These are phyloP conservation scores for Crocidura indochinensis DNA, from an alignment of 2,797 vertebrate genomes.

Conservation along the genomic window DNA sequence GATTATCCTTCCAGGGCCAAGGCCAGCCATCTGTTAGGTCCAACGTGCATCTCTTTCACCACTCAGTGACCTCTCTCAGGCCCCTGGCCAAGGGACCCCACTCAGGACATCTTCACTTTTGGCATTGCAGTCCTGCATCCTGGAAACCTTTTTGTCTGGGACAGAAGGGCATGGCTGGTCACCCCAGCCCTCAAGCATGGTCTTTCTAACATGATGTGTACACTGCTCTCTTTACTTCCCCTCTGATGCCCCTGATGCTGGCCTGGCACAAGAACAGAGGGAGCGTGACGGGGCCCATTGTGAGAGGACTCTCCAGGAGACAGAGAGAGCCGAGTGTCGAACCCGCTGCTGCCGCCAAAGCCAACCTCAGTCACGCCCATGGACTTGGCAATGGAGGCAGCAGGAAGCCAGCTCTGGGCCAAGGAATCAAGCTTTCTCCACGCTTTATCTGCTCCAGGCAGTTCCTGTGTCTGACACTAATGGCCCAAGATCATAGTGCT, in stretches of 20 bases:
- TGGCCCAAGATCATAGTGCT: background rate
- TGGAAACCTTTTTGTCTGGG: background rate
- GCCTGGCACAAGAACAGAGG: slow-evolving; percentile 73
- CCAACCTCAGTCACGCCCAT: background rate
- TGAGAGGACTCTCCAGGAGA: slow-evolving; percentile 47
- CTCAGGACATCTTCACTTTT: background rate
- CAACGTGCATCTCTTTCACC: background rate
- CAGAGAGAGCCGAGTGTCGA: slow-evolving; percentile 25
- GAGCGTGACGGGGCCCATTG: slow-evolving; percentile 36
- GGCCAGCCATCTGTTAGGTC: background rate
- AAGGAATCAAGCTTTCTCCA: slow-evolving; percentile 63
- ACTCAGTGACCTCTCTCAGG: background rate
- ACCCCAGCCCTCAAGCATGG: background rate
- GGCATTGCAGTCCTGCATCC: background rate
- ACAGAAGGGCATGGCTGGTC: background rate
- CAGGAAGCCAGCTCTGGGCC: slow-evolving; percentile 52
- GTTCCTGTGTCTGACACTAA: background rate
- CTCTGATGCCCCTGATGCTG: slow-evolving; percentile 18
- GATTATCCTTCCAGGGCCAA: background rate
- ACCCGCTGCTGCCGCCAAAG: slow-evolving; percentile 23
- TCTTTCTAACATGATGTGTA: slow-evolving; percentile 24
- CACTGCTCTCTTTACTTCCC: slow-evolving; percentile 61
- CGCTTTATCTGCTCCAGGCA: background rate
- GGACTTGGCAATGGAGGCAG: background rate
- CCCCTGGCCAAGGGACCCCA: background rate